phyloP scores from a whole-genome alignment of 37 sponge, comb jelly and placozoan species.

The Chondrosia reniformis region DNA sequence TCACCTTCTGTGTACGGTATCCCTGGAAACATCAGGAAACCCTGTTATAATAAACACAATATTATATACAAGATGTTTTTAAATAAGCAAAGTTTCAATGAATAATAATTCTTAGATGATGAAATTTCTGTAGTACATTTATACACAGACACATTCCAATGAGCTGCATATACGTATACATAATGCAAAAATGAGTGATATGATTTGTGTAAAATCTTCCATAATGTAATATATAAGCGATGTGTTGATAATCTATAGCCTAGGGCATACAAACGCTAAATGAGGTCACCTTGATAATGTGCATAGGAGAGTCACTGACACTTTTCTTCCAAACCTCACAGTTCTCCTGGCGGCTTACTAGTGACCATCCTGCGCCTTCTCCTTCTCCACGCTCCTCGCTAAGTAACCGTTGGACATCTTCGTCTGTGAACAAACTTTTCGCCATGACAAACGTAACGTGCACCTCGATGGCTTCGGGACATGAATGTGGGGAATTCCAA shows the following conservation, averaged over 20 bases:
- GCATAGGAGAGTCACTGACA: neutral
- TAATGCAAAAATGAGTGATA: too few species aligned
- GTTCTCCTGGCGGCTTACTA: neutral
- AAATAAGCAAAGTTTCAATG: neutral
- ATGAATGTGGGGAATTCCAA: neutral
- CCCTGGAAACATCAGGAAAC: conserved; percentile 18
- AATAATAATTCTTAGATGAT: neutral
- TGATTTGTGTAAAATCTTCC: too few species aligned
- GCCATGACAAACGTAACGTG: neutral
- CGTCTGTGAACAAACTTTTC: neutral
- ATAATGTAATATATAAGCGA: too few species aligned
- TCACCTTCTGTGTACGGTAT: conserved; percentile 6
- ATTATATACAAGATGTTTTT: neutral
- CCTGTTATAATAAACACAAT: neutral
- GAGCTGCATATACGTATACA: neutral
- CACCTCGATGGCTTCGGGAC: neutral
- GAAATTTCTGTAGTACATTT: neutral
- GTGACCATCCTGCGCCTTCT: conserved; percentile 4
- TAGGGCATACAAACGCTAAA: too few species aligned
- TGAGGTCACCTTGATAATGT: neutral
- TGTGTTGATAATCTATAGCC: too few species aligned
- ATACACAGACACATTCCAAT: neutral
- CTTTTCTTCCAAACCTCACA: neutral
- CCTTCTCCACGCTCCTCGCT: conserved; percentile 6
- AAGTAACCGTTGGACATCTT: neutral